Evolutionary conservation across 2,797 vertebrate species (phyloP).

Genomic region (Enteromius thamalakanensis): DNA sequence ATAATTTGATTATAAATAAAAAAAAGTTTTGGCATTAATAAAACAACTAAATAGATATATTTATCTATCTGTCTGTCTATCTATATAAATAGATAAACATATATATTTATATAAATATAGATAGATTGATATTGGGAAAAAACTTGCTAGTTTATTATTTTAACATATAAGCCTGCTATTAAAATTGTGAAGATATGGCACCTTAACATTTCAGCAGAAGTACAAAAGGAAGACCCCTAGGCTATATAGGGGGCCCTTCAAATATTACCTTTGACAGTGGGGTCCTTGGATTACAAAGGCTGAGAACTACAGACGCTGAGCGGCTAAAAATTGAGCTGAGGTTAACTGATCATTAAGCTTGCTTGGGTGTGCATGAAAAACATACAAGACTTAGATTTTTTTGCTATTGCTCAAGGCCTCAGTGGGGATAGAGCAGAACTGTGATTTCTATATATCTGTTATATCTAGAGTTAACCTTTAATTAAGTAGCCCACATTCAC

Average conservation of each 20-base stretch:
- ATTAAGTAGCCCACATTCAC: background rate
- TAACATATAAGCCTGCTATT: background rate
- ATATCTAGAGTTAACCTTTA: background rate
- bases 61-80: too few relatives aligned
- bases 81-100: too few relatives aligned
- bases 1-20: too few relatives aligned
- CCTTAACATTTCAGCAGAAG: background rate
- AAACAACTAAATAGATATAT: background rate
- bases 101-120: too few relatives aligned
- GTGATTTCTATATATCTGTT: background rate
- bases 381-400: background rate
- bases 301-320: background rate
- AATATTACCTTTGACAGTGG: constrained; percentile 16
- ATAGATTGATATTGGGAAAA: background rate
- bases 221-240: background rate
- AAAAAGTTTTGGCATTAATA: background rate
- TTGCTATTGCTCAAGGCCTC: background rate
- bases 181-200: background rate
- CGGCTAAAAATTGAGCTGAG: background rate
- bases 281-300: constrained; percentile 14
- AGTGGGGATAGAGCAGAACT: background rate
- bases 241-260: background rate
- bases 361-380: background rate
- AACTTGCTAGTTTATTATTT: background rate
- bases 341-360: constrained; percentile 12